Evolutionary conservation across 2,888 invertebrate genomes (phyloP), one percentile per base, ranked within the genome.

Genomic region (Teinopalpus imperialis): DNA sequence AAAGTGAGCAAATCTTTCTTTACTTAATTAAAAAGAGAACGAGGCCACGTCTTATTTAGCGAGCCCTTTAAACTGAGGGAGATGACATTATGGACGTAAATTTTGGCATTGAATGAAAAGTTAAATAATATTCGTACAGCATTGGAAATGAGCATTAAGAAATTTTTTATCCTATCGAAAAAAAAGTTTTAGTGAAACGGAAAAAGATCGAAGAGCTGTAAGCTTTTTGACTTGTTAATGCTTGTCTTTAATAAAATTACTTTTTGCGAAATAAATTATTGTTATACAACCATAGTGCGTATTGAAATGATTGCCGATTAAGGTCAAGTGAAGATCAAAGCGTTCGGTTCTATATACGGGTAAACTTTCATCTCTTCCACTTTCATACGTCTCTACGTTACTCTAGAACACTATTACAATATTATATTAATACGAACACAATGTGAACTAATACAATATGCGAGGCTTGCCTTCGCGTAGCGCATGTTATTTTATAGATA

Each of bases 301-400:
- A 37, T 31, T 31, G 18, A 45, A 45, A 45, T 41, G 35, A 23
- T 41, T 8, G 7, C 37, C 18, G 41, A 52, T 52, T 48, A 44
- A 32, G 48, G 45, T 52, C 48, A 37, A 43, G 36, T 24, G 14
- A 36, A 45, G 36, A 45, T 48, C 27, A 49, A 47, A 47, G 41
- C 41, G 37, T 35, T 44, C 24, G 31, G 13, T 32, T 42, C 41
- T 8, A 47, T 21, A 45, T 21, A 20, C 24, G 14, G 24, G 27
- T 20, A 18, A 30, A 32, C 29, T 47, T 30, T 43, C 46, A 23
- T 31, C 31, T 37, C 27, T 12, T 37, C 30, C 24, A 37, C 44
- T 44, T 32, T 37, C 31, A 31, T 31, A 37, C 12, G 10, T 30
- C 24, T 37, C 10, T 29, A 27, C n/a, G 20, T 21, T 30, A 10